phyloP scores from a whole-genome alignment of 2,113 vertebrate genomes.

The Scortum barcoo region DNA sequence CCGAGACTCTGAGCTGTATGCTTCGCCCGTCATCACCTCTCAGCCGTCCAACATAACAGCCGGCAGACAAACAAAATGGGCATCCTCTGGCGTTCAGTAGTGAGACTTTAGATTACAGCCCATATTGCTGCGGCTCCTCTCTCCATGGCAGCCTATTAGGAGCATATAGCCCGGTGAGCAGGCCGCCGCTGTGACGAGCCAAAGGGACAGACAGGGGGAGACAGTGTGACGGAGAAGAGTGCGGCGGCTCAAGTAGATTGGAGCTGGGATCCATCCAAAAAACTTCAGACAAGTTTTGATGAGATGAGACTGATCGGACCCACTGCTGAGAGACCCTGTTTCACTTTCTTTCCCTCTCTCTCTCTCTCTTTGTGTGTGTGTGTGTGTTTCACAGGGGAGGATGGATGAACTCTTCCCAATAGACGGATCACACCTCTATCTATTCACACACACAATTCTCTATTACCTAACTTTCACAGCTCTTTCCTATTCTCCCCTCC shows the following conservation, averaged over 20 bases:
- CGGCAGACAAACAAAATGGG: slow-evolving; percentile 50
- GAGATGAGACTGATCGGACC: slow-evolving; percentile 74
- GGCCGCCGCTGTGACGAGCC: slow-evolving; percentile 72
- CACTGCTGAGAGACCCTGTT: slow-evolving; percentile 61
- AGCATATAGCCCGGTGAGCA: slow-evolving; percentile 55
- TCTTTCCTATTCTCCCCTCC: slow-evolving; percentile 68
- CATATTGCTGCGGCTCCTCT: slow-evolving; percentile 52
- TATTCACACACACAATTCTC: slow-evolving; percentile 64
- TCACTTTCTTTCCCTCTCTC: slow-evolving; percentile 52
- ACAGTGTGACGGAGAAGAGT: slow-evolving; percentile 74
- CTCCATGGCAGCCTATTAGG: slow-evolving; percentile 68
- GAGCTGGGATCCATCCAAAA: slow-evolving; percentile 73
- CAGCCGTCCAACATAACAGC: slow-evolving; percentile 44
- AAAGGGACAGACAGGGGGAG: slow-evolving; percentile 78
- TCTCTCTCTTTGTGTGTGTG: slow-evolving; percentile 3
- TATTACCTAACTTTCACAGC: slow-evolving; percentile 74
- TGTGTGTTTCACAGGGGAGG: slow-evolving; percentile 26
- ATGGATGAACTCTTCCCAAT: slow-evolving; percentile 67
- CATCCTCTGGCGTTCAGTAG: slow-evolving; percentile 61
- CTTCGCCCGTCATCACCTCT: slow-evolving; percentile 47
- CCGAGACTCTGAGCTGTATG: slow-evolving; percentile 13
- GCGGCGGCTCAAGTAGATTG: slow-evolving; percentile 57
- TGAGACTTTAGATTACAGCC: slow-evolving; percentile 68
- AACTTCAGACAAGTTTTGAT: slow-evolving; percentile 81
- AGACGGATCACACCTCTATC: slow-evolving; percentile 66